phyloP scores from a whole-genome alignment of 2,888 invertebrate species.

The Bhutanitis thaidina region DNA sequence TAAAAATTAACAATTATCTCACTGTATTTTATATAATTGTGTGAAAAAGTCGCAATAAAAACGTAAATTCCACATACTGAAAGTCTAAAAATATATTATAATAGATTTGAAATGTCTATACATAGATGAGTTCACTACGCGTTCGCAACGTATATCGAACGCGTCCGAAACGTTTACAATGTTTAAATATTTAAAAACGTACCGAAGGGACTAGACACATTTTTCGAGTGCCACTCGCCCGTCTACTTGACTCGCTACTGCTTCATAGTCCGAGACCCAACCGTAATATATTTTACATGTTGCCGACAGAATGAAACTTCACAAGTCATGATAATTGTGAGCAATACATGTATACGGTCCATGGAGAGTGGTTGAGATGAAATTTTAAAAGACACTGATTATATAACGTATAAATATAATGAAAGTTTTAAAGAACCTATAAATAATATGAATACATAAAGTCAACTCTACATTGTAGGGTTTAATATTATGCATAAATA shows the following conservation, averaged over 20 bases:
- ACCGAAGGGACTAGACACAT: slow-evolving; percentile 50
- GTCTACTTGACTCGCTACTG: slow-evolving; percentile 24
- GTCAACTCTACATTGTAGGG: slow-evolving; percentile 6
- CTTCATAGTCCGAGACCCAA: slow-evolving; percentile 4
- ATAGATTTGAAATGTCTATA: slow-evolving; percentile 78
- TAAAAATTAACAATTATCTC: slow-evolving; percentile 66
- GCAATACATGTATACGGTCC: background rate
- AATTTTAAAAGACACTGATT: background rate
- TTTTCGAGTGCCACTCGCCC: slow-evolving; percentile 31
- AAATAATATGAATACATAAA: background rate
- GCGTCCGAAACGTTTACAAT: slow-evolving; percentile 56
- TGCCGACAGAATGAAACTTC: slow-evolving; percentile 7
- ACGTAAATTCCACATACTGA: slow-evolving; percentile 76
- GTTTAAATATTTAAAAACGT: slow-evolving; percentile 57
- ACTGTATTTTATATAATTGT: slow-evolving; percentile 67
- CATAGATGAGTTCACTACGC: slow-evolving; percentile 74
- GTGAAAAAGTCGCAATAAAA: slow-evolving; percentile 74
- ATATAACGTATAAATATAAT: background rate
- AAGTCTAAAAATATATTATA: slow-evolving; percentile 79
- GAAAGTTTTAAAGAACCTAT: background rate
- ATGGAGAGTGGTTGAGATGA: background rate
- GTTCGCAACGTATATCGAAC: slow-evolving; percentile 57
- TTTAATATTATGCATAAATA: background rate
- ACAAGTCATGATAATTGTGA: background rate
- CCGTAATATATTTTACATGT: background rate